Conservation (phyloP, 2,888 invertebrate genomes). For the Diplazon laetatorius region DNA sequence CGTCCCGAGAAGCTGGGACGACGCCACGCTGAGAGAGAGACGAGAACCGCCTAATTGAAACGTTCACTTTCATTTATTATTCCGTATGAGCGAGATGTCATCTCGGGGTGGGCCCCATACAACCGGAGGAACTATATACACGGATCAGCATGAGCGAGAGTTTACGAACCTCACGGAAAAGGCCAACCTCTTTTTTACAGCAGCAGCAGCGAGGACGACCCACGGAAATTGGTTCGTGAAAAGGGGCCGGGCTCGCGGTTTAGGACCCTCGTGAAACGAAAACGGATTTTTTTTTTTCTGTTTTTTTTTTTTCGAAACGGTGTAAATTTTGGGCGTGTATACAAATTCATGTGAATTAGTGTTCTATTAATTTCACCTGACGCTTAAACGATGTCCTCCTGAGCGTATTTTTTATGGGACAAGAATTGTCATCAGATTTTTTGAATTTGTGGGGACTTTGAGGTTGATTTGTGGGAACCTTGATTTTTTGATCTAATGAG, state of each 20-base stretch:
- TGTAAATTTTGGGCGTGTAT: constrained; percentile 56
- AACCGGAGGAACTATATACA: constrained; percentile 13
- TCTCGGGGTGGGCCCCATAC: constrained; percentile 64
- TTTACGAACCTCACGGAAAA: constrained; percentile 27
- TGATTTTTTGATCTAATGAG: no score
- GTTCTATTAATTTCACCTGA: constrained; percentile 48
- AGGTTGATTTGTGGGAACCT: no score
- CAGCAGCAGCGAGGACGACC: constrained; percentile 24
- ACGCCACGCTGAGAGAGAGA: constrained; percentile 78
- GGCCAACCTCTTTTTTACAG: constrained; percentile 32
- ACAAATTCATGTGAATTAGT: constrained; percentile 55
- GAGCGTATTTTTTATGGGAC: background rate
- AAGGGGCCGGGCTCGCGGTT: constrained; percentile 26
- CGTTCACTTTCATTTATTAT: constrained; percentile 79
- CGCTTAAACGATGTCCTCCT: constrained; percentile 24
- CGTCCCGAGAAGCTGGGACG: constrained; percentile 62
- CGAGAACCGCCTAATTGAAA: constrained; percentile 79
- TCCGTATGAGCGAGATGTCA: constrained; percentile 75
- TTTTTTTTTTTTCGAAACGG: constrained; percentile 25
- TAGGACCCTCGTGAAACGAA: constrained; percentile 3
- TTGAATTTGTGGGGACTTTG: background rate
- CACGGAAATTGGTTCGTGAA: constrained; percentile 55
- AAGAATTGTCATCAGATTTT: no score
- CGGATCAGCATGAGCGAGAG: constrained; percentile 25
- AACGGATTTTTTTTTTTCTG: constrained; percentile 23